Conservation (phyloP, 2,113 vertebrate genomes). For the Aix galericulata region DNA sequence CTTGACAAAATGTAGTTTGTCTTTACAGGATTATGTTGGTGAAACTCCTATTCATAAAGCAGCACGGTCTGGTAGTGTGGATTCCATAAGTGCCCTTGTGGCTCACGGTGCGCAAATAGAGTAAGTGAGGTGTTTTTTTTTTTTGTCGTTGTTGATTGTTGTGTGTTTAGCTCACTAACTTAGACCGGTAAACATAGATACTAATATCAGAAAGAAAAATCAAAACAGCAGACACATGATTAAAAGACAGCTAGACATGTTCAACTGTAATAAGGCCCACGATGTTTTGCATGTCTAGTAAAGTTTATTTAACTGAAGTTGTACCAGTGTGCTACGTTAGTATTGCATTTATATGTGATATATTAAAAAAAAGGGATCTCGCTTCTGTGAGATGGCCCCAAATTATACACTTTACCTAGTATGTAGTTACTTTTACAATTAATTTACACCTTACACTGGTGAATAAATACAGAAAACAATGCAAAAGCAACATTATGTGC, state of each 20-base stretch:
- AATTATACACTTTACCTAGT: neutral
- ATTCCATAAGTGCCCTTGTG: constrained; percentile 91
- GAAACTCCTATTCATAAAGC: constrained; percentile 97
- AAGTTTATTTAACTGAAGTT: neutral
- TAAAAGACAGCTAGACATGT: constrained; percentile 9
- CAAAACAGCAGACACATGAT: neutral
- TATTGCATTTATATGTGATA: neutral
- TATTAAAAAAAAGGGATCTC: neutral
- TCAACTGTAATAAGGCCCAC: neutral
- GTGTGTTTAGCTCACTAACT: constrained; percentile 68
- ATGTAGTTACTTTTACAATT: neutral
- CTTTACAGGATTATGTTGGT: constrained; percentile 91
- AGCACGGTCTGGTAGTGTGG: constrained; percentile 93
- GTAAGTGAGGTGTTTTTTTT: constrained; percentile 83
- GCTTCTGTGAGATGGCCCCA: neutral
- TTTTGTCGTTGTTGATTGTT: constrained; percentile 58
- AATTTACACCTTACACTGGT: neutral
- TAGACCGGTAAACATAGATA: constrained; percentile 27
- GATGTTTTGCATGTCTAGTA: constrained; percentile 45
- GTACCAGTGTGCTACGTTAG: neutral
- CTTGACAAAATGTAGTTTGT: constrained; percentile 68
- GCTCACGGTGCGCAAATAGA: constrained; percentile 89
- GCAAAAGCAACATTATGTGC: constrained; percentile 3
- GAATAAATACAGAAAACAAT: constrained; percentile 45
- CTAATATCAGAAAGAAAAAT: constrained; percentile 10